Conservation (phyloP, 2,797 vertebrate genomes). For the Semotilus atromaculatus region DNA sequence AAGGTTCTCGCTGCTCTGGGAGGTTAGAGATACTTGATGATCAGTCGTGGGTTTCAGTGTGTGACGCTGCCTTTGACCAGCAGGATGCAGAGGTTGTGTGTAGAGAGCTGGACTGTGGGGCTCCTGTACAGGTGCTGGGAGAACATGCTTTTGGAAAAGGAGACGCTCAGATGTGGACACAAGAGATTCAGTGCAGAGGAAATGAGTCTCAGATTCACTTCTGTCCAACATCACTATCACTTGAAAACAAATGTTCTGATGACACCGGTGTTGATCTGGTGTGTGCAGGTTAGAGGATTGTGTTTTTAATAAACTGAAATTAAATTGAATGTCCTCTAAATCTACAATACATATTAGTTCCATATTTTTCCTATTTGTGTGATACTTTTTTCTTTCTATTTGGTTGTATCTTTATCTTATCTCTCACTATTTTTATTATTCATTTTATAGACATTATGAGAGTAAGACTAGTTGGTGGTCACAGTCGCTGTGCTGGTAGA, state of each 20-base stretch:
- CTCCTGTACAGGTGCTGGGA: too few species aligned
- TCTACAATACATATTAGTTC: background rate
- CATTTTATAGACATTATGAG: background rate
- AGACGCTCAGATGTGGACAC: conserved; percentile 60
- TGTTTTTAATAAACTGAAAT: too few species aligned
- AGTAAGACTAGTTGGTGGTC: background rate
- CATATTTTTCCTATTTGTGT: background rate
- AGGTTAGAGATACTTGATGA: background rate
- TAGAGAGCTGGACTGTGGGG: background rate
- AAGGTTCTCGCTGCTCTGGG: conserved; percentile 9
- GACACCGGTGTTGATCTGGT: conserved; percentile 61
- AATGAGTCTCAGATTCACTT: conserved; percentile 56
- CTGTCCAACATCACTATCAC: background rate
- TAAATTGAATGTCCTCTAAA: background rate
- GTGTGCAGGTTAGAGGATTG: conserved; percentile 63
- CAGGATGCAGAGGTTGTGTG: too few species aligned
- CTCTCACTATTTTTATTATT: background rate
- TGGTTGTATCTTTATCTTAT: background rate
- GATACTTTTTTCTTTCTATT: too few species aligned
- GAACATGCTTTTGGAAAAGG: too few species aligned
- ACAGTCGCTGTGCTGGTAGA: too few species aligned
- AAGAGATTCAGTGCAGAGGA: conserved; percentile 69
- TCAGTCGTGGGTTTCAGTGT: too few species aligned
- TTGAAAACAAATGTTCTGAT: background rate
- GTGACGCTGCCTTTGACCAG: too few species aligned